Evolutionary conservation across 2,888 invertebrate genomes (phyloP), one percentile per base, ranked within the genome.

Genomic region (Ypsolopha sequella): DNA sequence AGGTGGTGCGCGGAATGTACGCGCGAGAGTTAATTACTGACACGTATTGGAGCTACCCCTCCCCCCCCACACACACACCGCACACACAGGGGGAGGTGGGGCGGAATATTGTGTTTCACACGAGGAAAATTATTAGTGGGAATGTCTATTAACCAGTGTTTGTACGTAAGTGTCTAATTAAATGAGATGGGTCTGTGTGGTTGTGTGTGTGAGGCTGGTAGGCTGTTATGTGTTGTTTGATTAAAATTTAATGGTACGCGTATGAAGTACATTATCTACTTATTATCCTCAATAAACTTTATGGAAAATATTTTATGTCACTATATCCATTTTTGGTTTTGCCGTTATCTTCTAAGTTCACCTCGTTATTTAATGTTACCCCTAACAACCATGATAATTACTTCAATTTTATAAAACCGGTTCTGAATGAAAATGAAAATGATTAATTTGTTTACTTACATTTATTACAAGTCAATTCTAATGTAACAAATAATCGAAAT

Each of bases 1-100:
- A 51, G 53, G 51, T 46, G 47, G 53, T 36, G 51, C 36, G 55
- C 14, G 55, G 55, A 54, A 52, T 56, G 53, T 52, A 53, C 53
- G 48, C 56, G 56, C 54, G 52, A 45, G 52, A 45, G 56, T 56
- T 56, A 56, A 56, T 56, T 56, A 56, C 54, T 53, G 53, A 53
- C 54, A 53, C 52, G 54, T 53, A 52, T 51, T 50, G 51, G 43
- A 51, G 11, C 41, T 11, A 48, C 45, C 13, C 53, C 52, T 6
- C 49, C 8, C 46, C 45, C 8, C 51, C 36, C 11, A 39, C 48
- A 38, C 8, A n/a, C n/a, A n/a, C n/a, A n/a, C n/a, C n/a, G n/a
- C n/a, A n/a, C 33, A 47, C 54, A 39, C 41, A 34, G 36, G n/a
- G 7, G 34, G 46, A 33, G 46, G n/a, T 6, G 46, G 46, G 10